Evolutionary conservation across 2,888 invertebrate genomes (phyloP).

Genomic region (Caenorhabditis sp.): DNA sequence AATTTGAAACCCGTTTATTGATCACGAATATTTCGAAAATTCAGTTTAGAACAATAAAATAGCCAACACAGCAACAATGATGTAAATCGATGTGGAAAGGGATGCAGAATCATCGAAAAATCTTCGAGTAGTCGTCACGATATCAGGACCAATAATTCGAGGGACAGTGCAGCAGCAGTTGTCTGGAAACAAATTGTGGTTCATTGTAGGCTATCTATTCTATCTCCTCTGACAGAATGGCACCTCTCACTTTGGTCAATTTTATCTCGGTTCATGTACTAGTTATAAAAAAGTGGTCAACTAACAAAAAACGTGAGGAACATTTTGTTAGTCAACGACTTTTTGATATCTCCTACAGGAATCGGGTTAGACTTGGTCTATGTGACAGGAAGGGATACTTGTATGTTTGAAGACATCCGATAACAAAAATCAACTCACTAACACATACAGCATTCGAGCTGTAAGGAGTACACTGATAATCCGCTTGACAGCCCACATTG

Average conservation of each 20-base stretch:
- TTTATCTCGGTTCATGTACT: too few species aligned
- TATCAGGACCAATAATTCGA: conserved; percentile 39
- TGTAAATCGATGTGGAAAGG: background rate
- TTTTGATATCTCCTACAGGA: too few species aligned
- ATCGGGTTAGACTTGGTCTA: too few species aligned
- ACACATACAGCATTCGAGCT: conserved; percentile 59
- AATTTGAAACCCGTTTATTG: conserved; percentile 11
- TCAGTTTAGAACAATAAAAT: background rate
- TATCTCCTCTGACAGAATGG: too few species aligned
- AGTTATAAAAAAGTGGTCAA: too few species aligned
- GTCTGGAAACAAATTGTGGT: too few species aligned
- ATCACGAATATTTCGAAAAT: background rate
- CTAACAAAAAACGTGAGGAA: too few species aligned
- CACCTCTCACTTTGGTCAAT: too few species aligned
- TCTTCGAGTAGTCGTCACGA: conserved; percentile 40
- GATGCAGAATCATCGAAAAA: conserved; percentile 46
- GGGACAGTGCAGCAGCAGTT: conserved; percentile 69
- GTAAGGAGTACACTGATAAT: conserved; percentile 66
- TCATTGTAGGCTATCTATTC: too few species aligned
- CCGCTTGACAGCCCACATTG: conserved; percentile 66
- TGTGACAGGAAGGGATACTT: too few species aligned
- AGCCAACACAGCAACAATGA: conserved; percentile 2
- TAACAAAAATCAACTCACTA: conserved; percentile 50
- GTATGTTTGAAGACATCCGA: too few species aligned
- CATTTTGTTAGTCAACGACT: too few species aligned